Evolutionary conservation across 1,140 invertebrate species (phyloP).

Genomic region (Drosophila repletoides): DNA sequence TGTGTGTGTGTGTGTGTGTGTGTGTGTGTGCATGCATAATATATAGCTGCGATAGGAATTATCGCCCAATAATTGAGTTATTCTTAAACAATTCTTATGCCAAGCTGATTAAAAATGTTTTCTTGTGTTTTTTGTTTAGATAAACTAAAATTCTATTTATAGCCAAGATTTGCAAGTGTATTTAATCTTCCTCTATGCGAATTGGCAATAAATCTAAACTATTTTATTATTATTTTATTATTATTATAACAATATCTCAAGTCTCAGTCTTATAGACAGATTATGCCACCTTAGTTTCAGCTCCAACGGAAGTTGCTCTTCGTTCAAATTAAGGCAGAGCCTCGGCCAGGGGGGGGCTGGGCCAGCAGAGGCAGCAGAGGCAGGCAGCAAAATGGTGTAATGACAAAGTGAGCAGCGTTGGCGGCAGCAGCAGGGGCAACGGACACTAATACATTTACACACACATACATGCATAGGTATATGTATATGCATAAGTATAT

Average conservation of each 20-base stretch:
- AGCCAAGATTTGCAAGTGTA: too few relatives aligned
- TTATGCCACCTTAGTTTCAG: constrained; percentile 17
- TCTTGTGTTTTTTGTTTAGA: too few relatives aligned
- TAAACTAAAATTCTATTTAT: too few relatives aligned
- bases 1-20: too few relatives aligned
- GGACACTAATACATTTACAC: not conserved
- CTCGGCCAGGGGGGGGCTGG: not conserved
- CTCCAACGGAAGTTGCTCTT: constrained; percentile 54
- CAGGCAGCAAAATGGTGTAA: constrained; percentile 55
- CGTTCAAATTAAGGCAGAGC: not conserved
- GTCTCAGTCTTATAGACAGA: too few relatives aligned
- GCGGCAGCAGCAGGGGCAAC: constrained; percentile 19
- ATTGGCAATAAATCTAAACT: too few relatives aligned
- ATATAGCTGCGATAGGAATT: too few relatives aligned
- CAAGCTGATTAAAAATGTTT: too few relatives aligned
- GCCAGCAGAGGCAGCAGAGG: not conserved
- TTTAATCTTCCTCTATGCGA: too few relatives aligned
- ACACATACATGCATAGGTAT: not conserved
- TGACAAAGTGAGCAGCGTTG: constrained; percentile 48
- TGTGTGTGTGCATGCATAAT: too few relatives aligned
- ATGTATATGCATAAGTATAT: not conserved
- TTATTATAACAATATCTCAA: not conserved
- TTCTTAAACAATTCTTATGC: too few relatives aligned
- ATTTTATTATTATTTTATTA: not conserved
- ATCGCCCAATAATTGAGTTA: too few relatives aligned